Evolutionary conservation across 2,888 invertebrate species (phyloP).

Genomic region (Lepeophtheirus nordmannii): DNA sequence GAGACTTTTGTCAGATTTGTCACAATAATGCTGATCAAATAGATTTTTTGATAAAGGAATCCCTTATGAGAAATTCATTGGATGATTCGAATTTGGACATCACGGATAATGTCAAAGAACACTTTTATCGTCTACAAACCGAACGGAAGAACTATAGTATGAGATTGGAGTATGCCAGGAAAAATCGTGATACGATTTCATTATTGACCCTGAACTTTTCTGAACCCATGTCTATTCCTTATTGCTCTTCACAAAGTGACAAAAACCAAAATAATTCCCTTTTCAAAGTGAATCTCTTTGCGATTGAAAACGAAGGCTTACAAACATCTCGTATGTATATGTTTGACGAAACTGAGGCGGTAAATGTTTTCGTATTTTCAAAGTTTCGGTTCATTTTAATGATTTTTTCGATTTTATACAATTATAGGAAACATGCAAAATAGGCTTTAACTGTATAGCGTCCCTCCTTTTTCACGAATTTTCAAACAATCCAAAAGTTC

Average conservation of each 20-base stretch:
- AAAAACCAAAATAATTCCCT: background rate
- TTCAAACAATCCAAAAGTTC: no score
- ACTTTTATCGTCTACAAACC: background rate
- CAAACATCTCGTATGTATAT: background rate
- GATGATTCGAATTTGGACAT: background rate
- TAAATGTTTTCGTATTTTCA: background rate
- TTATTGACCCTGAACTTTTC: background rate
- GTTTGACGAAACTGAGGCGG: background rate
- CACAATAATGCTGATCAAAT: background rate
- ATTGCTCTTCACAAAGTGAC: background rate
- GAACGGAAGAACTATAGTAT: background rate
- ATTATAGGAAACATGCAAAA: no score
- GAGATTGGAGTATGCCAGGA: background rate
- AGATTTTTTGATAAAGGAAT: background rate
- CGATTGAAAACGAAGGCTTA: background rate
- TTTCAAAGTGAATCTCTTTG: conserved; percentile 3
- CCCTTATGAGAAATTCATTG: background rate
- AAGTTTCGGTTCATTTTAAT: no score
- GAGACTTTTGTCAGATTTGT: background rate
- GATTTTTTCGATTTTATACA: background rate
- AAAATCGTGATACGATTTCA: background rate
- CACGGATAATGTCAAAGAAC: background rate
- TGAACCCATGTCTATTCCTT: background rate
- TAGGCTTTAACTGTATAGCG: no score
- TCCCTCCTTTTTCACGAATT: no score